phyloP scores from a whole-genome alignment of 1,140 invertebrate genomes.

The Oryctes rhinoceros region DNA sequence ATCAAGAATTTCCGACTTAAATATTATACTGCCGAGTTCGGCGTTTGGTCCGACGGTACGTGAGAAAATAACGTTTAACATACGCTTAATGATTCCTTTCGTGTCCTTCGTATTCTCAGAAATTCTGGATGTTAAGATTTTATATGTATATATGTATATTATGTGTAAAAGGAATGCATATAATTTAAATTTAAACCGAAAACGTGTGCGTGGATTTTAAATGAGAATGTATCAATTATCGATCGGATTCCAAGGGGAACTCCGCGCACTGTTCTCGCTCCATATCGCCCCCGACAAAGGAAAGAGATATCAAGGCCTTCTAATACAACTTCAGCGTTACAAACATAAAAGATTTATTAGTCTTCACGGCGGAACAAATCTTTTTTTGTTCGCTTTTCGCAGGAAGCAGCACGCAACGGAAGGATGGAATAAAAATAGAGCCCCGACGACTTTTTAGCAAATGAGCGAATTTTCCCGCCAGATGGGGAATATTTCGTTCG shows the following conservation, averaged over 20 bases:
- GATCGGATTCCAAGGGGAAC: background rate
- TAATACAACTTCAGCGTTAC: background rate
- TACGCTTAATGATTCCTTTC: background rate
- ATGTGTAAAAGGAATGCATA: background rate
- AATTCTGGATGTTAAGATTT: background rate
- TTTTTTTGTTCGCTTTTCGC: background rate
- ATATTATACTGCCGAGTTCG: background rate
- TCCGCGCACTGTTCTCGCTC: background rate
- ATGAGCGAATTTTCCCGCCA: conserved; percentile 3
- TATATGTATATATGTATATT: conserved; percentile 4
- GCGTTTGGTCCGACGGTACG: background rate
- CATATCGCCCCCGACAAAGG: background rate
- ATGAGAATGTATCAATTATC: conserved; percentile 2
- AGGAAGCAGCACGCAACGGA: background rate
- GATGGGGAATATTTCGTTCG: background rate
- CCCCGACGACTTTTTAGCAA: background rate
- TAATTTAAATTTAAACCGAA: conserved; percentile 11
- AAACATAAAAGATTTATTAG: conserved; percentile 16
- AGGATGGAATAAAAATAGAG: background rate
- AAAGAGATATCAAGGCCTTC: background rate
- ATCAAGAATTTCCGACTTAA: background rate
- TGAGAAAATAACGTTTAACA: background rate
- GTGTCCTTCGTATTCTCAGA: background rate
- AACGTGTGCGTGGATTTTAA: conserved; percentile 8
- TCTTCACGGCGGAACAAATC: background rate